These are phyloP conservation scores for Lepidochrysops patricia DNA, from an alignment of 2,888 invertebrate species.

Conservation along the genomic window DNA sequence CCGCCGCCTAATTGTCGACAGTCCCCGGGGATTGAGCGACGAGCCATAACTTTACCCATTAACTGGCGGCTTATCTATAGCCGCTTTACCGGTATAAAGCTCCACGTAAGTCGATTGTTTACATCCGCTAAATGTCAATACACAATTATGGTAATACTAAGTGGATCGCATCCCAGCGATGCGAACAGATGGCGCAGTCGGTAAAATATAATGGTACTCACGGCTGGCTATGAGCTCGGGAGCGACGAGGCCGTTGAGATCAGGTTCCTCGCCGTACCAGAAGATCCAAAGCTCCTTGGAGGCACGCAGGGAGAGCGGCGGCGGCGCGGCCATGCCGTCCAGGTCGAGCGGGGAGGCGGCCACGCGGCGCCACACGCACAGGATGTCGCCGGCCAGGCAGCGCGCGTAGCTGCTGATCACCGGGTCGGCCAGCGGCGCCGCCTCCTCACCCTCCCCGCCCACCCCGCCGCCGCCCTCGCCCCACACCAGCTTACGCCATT, in stretches of 20 bases:
- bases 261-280: slow-evolving; percentile 99
- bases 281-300: slow-evolving; percentile 99
- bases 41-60: slow-evolving; percentile 56
- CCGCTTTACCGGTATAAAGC: not conserved
- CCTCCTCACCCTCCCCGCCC: slow-evolving; percentile 63
- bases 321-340: slow-evolving; percentile 74
- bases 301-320: slow-evolving; percentile 87
- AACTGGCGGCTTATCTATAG: slow-evolving; percentile 25
- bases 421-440: slow-evolving; percentile 89
- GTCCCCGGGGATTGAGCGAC: slow-evolving; percentile 44
- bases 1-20: slow-evolving; percentile 51
- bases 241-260: slow-evolving; percentile 87
- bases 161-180: not conserved
- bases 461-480: slow-evolving; percentile 79
- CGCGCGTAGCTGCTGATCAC: slow-evolving; percentile 92
- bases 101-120: not conserved
- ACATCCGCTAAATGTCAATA: not conserved
- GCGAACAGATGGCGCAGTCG: not conserved
- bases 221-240: slow-evolving; percentile 89
- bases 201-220: slow-evolving; percentile 67
- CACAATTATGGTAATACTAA: not conserved
- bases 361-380: slow-evolving; percentile 98
- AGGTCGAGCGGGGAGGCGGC: slow-evolving; percentile 66
- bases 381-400: slow-evolving; percentile 93
- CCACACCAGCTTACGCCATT: slow-evolving; percentile 97